Evolutionary conservation across 2,888 invertebrate species (phyloP), one percentile per base, ranked within the genome.

Genomic region (Zygogramma bicolorata): DNA sequence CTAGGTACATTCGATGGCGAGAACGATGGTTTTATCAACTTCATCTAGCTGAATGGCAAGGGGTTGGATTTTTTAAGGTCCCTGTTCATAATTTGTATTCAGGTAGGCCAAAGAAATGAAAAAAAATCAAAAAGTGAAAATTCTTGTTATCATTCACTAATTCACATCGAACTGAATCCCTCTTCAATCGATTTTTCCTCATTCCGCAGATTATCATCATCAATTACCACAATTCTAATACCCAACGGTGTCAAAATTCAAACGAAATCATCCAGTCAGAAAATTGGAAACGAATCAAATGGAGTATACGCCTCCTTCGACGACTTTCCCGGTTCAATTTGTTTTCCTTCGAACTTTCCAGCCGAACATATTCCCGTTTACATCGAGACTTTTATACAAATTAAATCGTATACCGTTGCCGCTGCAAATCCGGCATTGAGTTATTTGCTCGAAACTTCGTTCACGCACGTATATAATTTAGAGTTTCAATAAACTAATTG

Each of bases 401-500:
- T 53, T 22, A 53, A 53, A 53, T 8, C 53, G 53, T 53, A 15
- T 53, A 27, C n/a, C 27, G 53, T 53, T 53, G 25, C 53, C 53
- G 22, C 15, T 53, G 53, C 27, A 53, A 53, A 53, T 53, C 53
- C 53, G 27, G 27, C 53, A 53, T 53, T 27, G 53, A 53, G 27
- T 53, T 53, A 53, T 53, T 27, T 15, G 27, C 53, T 53, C 6
- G 27, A 27, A 53, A 53, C 53, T 53, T 27, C 53, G 27, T 53
- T 53, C 53, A 53, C 53, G 53, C 53, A 53, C 27, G 27, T 22
- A 25, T 53, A 53, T 53, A 53, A 53, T 53, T 53, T 53, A 25
- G 53, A 53, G 53, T 53, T 53, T 53, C 53, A 53, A 53, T 53
- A 53, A 53, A 53, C 53, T 53, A 53, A 53, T 53, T 53, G 53